Conservation (phyloP, 2,113 vertebrate genomes). For the Tilapia sparmanii region DNA sequence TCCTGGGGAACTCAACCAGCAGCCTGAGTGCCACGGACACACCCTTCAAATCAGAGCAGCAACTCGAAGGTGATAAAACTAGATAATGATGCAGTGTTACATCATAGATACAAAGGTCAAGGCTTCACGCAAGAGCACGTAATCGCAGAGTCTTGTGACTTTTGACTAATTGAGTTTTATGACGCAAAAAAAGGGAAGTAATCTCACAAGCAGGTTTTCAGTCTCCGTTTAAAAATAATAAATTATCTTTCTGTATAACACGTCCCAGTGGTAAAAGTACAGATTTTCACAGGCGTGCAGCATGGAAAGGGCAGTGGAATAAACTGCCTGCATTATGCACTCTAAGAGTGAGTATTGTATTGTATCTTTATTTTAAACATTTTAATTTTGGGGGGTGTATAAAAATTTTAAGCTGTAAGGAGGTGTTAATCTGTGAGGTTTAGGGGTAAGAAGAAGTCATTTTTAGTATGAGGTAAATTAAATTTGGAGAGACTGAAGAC, state of each 20-base stretch:
- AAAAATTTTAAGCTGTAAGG: neutral
- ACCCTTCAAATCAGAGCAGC: conserved; percentile 75
- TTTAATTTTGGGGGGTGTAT: neutral
- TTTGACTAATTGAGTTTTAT: neutral
- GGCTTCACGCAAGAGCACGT: neutral
- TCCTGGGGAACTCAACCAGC: conserved; percentile 76
- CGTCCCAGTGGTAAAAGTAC: neutral
- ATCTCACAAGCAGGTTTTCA: neutral
- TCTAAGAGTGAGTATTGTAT: neutral
- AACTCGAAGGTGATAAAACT: conserved; percentile 68
- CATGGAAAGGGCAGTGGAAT: neutral
- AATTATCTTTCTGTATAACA: neutral
- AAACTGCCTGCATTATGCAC: neutral
- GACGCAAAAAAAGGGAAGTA: neutral
- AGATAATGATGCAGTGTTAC: neutral
- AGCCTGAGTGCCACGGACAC: conserved; percentile 75
- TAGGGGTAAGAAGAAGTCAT: neutral
- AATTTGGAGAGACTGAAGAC: neutral
- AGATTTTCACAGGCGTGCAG: neutral
- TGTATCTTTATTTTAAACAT: neutral
- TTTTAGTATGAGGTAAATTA: neutral
- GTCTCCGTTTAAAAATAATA: neutral
- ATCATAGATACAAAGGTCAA: neutral
- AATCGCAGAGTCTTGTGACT: neutral
- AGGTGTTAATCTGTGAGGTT: neutral